Percentiles rank a stretch among this genome's conserved stretches.
Conservation (phyloP, 2,888 invertebrate species). For the Beris morrisii region DNA sequence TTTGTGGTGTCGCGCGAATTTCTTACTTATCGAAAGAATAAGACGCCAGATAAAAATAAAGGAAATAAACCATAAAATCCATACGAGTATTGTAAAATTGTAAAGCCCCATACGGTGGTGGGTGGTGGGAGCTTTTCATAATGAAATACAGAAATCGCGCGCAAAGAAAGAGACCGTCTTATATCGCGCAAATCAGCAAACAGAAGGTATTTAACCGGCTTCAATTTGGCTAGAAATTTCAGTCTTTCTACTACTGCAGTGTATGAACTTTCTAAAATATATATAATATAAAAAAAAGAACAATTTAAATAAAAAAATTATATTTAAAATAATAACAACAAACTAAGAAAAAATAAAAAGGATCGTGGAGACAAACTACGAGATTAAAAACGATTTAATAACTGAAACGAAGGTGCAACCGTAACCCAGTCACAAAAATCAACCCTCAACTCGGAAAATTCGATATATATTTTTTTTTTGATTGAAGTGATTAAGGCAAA, state of each 20-base stretch:
- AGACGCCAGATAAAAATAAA: too few species aligned
- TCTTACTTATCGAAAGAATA: too few species aligned
- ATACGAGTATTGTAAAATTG: neutral
- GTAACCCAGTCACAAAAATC: too few species aligned
- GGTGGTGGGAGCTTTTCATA: slow-evolving; percentile 12
- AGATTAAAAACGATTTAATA: slow-evolving; percentile 12
- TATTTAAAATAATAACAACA: neutral
- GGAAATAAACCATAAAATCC: too few species aligned
- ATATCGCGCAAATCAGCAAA: slow-evolving; percentile 12
- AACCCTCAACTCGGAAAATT: too few species aligned
- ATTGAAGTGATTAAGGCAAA: too few species aligned
- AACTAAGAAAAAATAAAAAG: slow-evolving; percentile 10
- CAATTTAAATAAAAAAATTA: too few species aligned
- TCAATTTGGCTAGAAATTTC: slow-evolving; percentile 57
- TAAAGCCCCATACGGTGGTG: slow-evolving; percentile 2
- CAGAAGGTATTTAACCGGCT: slow-evolving; percentile 58
- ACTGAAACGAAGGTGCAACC: too few species aligned
- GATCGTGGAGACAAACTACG: neutral
- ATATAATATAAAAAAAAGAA: slow-evolving; percentile 1
- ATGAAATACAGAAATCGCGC: slow-evolving; percentile 7
- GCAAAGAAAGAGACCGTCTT: slow-evolving; percentile 2
- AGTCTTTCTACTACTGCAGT: slow-evolving; percentile 57
- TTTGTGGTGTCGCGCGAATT: too few species aligned
- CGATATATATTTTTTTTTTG: too few species aligned
- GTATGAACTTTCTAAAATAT: slow-evolving; percentile 46